These are phyloP conservation scores for Chunga burmeisteri DNA, from an alignment of 2,113 vertebrate species.

Conservation along the genomic window DNA sequence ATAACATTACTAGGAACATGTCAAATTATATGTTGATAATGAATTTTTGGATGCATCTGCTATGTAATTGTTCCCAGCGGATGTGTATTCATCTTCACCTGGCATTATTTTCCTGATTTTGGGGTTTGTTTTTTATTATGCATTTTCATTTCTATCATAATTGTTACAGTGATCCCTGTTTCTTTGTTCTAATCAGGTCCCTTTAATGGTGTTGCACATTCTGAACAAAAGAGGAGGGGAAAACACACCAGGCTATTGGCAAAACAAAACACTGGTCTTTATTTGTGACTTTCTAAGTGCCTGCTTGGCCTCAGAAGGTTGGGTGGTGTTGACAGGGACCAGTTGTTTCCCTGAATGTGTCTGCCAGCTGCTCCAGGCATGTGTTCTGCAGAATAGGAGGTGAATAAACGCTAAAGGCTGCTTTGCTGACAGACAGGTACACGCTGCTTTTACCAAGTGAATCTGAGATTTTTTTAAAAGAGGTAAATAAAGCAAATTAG, in stretches of 20 bases:
- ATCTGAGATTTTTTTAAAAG: conserved; percentile 68
- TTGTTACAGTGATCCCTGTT: conserved; percentile 71
- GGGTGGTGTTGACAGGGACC: conserved; percentile 84
- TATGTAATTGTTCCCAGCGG: conserved; percentile 57
- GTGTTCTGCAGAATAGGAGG: conserved; percentile 73
- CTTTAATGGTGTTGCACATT: conserved; percentile 64
- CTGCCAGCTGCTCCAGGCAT: conserved; percentile 84
- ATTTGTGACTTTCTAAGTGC: conserved; percentile 74
- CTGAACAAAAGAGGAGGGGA: conserved; percentile 58
- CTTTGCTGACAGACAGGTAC: conserved; percentile 87
- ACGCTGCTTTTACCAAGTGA: conserved; percentile 79
- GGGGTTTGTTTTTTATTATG: conserved; percentile 60
- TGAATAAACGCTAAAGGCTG: conserved; percentile 78
- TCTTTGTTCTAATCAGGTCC: conserved; percentile 71
- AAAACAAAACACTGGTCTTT: conserved; percentile 78
- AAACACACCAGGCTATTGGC: conserved; percentile 69
- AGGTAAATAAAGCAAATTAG: conserved; percentile 78
- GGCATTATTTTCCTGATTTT: conserved; percentile 75
- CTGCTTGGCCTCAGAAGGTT: conserved; percentile 74
- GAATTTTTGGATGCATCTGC: conserved; percentile 63
- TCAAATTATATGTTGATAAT: conserved; percentile 71
- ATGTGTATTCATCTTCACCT: conserved; percentile 61
- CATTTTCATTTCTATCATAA: conserved; percentile 84
- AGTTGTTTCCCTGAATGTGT: conserved; percentile 80
- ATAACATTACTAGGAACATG: conserved; percentile 63